Evolutionary conservation across 1,140 invertebrate genomes (phyloP).

Genomic region (Propsilocerus akamusi): DNA sequence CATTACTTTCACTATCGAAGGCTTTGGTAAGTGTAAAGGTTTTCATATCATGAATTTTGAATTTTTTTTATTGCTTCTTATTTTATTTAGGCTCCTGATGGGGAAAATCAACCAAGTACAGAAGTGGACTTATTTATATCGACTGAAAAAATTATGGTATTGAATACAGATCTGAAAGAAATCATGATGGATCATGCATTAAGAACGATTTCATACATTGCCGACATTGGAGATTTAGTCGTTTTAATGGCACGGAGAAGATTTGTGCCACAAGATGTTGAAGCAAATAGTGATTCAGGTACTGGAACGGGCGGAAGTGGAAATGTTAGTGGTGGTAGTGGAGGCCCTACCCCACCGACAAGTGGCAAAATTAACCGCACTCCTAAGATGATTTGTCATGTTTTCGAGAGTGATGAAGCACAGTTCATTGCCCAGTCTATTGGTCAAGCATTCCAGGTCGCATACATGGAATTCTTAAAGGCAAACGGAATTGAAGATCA

Average conservation of each 20-base stretch:
- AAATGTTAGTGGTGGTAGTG: conserved; percentile 9
- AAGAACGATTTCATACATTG: conserved; percentile 94
- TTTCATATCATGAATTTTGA: not conserved
- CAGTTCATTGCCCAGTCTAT: conserved; percentile 99
- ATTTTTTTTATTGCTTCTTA: conserved; percentile 8
- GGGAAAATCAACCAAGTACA: conserved; percentile 95
- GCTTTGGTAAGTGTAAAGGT: not conserved
- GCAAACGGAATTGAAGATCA: conserved; percentile 98
- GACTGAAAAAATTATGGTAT: conserved; percentile 99
- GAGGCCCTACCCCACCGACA: not conserved
- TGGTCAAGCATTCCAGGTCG: conserved; percentile 98
- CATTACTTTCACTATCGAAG: not conserved
- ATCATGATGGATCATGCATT: conserved; percentile 99
- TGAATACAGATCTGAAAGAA: conserved; percentile 98
- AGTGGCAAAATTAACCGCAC: conserved; percentile 59
- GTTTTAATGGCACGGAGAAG: conserved; percentile 93
- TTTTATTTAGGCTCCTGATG: conserved; percentile 79
- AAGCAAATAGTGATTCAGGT: conserved; percentile 28
- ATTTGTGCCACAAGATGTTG: conserved; percentile 66
- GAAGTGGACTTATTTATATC: conserved; percentile 99
- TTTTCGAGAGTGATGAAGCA: conserved; percentile 99
- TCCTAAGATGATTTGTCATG: conserved; percentile 98
- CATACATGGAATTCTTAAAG: conserved; percentile 98
- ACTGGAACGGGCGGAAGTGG: conserved; percentile 8
- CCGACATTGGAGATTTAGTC: conserved; percentile 96